These are phyloP conservation scores for Neelides folsomi DNA, from an alignment of 2,888 invertebrate genomes.

Conservation along the genomic window DNA sequence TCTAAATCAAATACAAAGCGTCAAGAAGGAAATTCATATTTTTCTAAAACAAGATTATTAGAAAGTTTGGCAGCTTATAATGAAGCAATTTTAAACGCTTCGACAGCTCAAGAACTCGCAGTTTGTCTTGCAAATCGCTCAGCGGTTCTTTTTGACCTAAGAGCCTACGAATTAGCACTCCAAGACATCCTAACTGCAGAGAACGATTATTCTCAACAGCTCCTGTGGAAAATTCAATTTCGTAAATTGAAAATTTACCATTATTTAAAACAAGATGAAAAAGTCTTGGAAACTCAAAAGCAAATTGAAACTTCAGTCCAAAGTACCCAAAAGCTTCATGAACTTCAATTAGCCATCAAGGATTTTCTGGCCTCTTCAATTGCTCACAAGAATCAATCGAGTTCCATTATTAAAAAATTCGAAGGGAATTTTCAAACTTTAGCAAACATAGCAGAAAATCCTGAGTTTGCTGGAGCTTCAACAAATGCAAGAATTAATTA, in stretches of 20 bases:
- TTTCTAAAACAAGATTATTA: conserved; percentile 42
- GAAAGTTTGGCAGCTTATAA: conserved; percentile 49
- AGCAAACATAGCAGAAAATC: conserved; percentile 9
- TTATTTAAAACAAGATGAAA: no score
- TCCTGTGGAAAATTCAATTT: conserved; percentile 51
- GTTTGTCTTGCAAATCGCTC: conserved; percentile 34
- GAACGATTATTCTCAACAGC: conserved; percentile 49
- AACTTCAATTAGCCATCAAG: no score
- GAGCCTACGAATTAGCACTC: conserved; percentile 45
- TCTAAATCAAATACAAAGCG: conserved; percentile 37
- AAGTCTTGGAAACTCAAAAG: no score
- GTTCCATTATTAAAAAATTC: no score
- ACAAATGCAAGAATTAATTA: conserved; percentile 34
- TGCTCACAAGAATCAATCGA: no score
- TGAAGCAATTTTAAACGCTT: conserved; percentile 47
- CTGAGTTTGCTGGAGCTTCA: conserved; percentile 33
- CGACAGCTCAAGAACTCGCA: conserved; percentile 38
- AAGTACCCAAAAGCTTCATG: no score
- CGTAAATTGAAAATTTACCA: conserved; percentile 40
- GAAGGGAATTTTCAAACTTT: neutral
- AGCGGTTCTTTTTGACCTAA: conserved; percentile 33
- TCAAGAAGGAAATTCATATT: conserved; percentile 47
- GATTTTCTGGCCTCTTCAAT: no score
- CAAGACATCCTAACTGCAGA: conserved; percentile 50
- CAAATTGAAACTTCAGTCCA: no score